A percentile compares a stretch with the other conserved stretches of the same genome.
phyloP scores from a whole-genome alignment of 2,888 invertebrate species.

The Ectropis crepuscularia region DNA sequence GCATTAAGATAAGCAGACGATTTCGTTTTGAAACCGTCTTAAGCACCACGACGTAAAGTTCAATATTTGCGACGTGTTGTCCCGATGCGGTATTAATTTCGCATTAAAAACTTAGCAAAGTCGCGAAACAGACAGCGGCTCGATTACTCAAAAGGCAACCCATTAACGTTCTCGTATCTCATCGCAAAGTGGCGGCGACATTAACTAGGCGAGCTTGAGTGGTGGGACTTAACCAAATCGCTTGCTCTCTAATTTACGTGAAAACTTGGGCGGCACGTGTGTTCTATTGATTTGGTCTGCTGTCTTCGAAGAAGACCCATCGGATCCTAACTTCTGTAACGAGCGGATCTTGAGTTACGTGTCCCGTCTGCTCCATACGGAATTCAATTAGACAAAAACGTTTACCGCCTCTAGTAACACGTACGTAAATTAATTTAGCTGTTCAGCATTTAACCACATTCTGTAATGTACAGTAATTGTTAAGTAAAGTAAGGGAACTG shows the following conservation, averaged over 20 bases:
- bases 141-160: slow-evolving; percentile 55
- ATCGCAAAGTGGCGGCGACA: slow-evolving; percentile 55
- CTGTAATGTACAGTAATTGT: slow-evolving; percentile 11
- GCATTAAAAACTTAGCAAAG: slow-evolving; percentile 47
- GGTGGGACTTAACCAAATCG: slow-evolving; percentile 49
- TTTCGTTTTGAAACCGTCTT: slow-evolving; percentile 9
- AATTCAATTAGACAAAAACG: slow-evolving; percentile 31
- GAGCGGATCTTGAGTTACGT: slow-evolving; percentile 34
- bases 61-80: not conserved
- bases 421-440: slow-evolving; percentile 14
- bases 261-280: slow-evolving; percentile 60
- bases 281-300: slow-evolving; percentile 60
- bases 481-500: slow-evolving; percentile 6
- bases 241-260: slow-evolving; percentile 58
- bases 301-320: slow-evolving; percentile 32
- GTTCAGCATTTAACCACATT: slow-evolving; percentile 12
- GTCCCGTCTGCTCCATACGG: slow-evolving; percentile 17
- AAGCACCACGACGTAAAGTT: slow-evolving; percentile 22
- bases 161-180: slow-evolving; percentile 59
- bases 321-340: slow-evolving; percentile 28
- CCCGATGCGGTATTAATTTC: slow-evolving; percentile 49
- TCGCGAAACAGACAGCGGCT: slow-evolving; percentile 37
- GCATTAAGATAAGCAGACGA: not conserved
- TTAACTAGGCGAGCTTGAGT: slow-evolving; percentile 55
- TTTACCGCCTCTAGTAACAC: slow-evolving; percentile 12